Conservation (phyloP, 92 coral and sea anemone species). For the Palythoa heliodiscus region DNA sequence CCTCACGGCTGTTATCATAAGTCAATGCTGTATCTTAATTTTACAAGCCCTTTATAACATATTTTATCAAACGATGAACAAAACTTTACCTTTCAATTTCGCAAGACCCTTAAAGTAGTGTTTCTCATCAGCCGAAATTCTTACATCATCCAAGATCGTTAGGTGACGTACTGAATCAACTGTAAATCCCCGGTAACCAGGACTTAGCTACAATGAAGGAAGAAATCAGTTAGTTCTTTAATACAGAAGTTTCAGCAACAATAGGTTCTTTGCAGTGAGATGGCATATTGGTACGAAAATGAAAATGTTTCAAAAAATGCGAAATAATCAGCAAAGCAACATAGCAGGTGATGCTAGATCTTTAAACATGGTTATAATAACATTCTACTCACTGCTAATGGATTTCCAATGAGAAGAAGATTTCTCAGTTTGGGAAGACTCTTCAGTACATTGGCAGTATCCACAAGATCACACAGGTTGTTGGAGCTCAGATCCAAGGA, state of each 20-base stretch:
- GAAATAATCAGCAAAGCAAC: too few species aligned
- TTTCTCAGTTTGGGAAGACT: constrained; percentile 80
- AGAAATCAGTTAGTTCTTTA: neutral
- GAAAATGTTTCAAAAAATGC: too few species aligned
- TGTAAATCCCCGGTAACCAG: constrained; percentile 91
- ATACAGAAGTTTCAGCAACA: neutral
- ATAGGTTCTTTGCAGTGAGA: too few species aligned
- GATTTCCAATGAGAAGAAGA: constrained; percentile 92
- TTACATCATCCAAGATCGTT: constrained; percentile 85
- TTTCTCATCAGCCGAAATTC: constrained; percentile 96
- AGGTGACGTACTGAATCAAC: constrained; percentile 87
- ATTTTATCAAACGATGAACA: neutral
- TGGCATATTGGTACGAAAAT: too few species aligned
- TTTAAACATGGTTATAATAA: too few species aligned
- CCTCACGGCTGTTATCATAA: too few species aligned
- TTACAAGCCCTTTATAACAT: too few species aligned
- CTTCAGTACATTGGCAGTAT: constrained; percentile 81
- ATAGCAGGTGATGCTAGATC: too few species aligned
- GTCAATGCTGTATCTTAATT: too few species aligned
- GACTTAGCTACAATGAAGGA: constrained; percentile 63
- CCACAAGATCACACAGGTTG: constrained; percentile 76
- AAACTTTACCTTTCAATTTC: constrained; percentile 74
- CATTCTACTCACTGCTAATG: constrained; percentile 75
- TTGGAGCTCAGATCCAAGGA: constrained; percentile 96
- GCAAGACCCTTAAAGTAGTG: constrained; percentile 92